Percentiles rank a stretch among this genome's conserved stretches.
These are phyloP conservation scores for Lagopus muta DNA, from an alignment of 2,113 vertebrate genomes.

Conservation along the genomic window DNA sequence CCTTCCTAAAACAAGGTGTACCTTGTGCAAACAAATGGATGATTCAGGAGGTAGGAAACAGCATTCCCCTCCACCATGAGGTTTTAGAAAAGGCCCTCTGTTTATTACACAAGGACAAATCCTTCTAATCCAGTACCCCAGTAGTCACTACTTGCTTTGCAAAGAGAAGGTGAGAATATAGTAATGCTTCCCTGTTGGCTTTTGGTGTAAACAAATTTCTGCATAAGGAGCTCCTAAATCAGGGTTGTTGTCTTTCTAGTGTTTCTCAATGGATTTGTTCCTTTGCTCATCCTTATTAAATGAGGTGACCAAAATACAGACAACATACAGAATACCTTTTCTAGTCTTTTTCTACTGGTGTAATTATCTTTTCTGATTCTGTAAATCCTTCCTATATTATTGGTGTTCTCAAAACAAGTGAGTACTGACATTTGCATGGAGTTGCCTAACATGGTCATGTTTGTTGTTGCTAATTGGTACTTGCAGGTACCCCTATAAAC, in stretches of 20 bases:
- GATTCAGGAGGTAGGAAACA: not conserved
- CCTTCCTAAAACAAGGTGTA: not conserved
- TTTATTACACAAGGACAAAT: not conserved
- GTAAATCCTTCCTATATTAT: not conserved
- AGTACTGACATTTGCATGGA: not conserved
- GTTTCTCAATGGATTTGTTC: not conserved
- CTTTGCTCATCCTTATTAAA: not conserved
- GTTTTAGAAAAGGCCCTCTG: too few species aligned
- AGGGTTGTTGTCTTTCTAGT: not conserved
- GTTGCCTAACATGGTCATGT: not conserved
- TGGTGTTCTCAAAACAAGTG: not conserved
- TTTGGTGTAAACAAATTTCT: not conserved
- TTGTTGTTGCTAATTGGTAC: not conserved
- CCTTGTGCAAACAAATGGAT: not conserved
- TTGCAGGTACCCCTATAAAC: not conserved
- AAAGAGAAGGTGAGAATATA: not conserved
- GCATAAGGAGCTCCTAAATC: not conserved
- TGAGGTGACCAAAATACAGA: not conserved
- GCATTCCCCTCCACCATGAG: not conserved
- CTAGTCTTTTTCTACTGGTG: not conserved
- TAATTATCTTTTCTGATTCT: not conserved
- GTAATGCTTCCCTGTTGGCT: not conserved
- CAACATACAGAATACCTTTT: not conserved
- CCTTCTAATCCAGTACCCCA: not conserved
- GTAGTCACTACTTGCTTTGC: not conserved